These are phyloP conservation scores for Galbula dea DNA, from an alignment of 2,113 vertebrate genomes.

Conservation along the genomic window DNA sequence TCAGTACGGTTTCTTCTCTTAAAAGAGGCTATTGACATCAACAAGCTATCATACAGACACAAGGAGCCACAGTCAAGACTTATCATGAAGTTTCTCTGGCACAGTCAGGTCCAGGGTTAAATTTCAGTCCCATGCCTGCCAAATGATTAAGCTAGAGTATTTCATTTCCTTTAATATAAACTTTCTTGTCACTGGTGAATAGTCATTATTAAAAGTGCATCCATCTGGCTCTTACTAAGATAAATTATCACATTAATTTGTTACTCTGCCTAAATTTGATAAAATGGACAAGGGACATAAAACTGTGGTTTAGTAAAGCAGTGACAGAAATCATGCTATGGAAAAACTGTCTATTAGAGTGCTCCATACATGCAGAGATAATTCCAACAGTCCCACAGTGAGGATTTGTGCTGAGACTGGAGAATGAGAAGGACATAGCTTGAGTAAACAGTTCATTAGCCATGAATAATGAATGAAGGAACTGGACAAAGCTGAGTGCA, in stretches of 20 bases:
- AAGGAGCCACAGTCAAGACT: neutral
- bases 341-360: neutral
- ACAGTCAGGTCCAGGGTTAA: neutral
- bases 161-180: neutral
- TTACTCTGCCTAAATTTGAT: neutral
- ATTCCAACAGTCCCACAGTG: neutral
- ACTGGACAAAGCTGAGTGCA: neutral
- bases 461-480: slow-evolving; percentile 41
- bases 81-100: neutral
- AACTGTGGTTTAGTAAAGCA: neutral
- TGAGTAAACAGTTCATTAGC: slow-evolving; percentile 51
- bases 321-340: neutral
- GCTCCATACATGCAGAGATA: neutral
- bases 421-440: slow-evolving; percentile 27
- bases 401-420: slow-evolving; percentile 31
- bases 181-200: slow-evolving; percentile 7
- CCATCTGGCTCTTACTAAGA: neutral
- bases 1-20: neutral
- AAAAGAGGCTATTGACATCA: neutral
- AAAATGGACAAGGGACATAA: neutral
- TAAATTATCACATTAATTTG: slow-evolving; percentile 29
- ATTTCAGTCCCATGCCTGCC: neutral
- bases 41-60: neutral
- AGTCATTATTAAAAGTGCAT: slow-evolving; percentile 1
- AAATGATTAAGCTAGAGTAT: neutral